A percentile compares a stretch with the other conserved stretches of the same genome.
These are phyloP conservation scores for Cepaea nemoralis DNA, from an alignment of 1,140 invertebrate species.

Conservation along the genomic window DNA sequence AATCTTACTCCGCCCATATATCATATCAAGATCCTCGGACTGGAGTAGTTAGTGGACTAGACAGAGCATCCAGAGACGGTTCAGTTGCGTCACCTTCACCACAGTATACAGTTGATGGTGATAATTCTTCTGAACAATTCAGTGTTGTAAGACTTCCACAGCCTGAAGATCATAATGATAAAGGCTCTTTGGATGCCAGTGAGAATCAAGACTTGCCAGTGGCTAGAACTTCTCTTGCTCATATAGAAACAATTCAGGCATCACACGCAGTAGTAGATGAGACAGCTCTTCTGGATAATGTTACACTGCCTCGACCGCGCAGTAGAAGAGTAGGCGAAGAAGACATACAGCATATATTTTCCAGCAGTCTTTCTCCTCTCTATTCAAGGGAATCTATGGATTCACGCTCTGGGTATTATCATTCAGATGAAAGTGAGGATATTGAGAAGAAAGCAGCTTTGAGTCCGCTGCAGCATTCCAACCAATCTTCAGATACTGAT, in stretches of 20 bases:
- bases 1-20: slow-evolving; percentile 57
- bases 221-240: neutral
- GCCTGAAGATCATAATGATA: neutral
- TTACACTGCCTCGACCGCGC: neutral
- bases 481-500: neutral
- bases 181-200: neutral
- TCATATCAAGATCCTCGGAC: slow-evolving; percentile 57
- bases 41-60: neutral
- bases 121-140: neutral
- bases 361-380: neutral
- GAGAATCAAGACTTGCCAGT: neutral
- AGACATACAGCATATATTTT: neutral
- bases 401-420: neutral
- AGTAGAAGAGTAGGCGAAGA: slow-evolving; percentile 26
- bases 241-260: neutral
- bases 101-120: neutral
- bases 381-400: neutral
- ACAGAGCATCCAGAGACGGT: neutral
- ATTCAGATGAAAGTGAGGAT: neutral
- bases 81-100: neutral
- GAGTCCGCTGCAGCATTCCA: neutral
- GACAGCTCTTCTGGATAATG: neutral
- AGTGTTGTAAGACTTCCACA: neutral
- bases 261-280: neutral
- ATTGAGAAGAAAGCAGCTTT: neutral